phyloP scores from a whole-genome alignment of 2,113 vertebrate species.

The Antechinus stuartii region DNA sequence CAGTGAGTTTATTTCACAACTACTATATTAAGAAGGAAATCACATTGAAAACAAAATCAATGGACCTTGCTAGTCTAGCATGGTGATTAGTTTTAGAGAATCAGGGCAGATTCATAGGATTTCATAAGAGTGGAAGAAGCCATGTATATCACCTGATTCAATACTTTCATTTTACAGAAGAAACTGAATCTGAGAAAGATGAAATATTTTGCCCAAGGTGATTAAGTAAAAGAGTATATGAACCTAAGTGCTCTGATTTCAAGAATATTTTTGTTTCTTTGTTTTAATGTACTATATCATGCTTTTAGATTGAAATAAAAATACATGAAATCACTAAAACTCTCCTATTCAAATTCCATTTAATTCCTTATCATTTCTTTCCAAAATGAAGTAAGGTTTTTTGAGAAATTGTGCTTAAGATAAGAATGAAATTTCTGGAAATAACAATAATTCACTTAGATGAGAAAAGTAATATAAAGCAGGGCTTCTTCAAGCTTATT shows the following conservation, averaged over 20 bases:
- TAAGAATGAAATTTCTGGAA: background rate
- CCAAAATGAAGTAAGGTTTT: background rate
- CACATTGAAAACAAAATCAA: background rate
- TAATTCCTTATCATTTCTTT: background rate
- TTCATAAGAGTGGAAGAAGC: background rate
- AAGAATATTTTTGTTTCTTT: background rate
- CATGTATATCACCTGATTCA: background rate
- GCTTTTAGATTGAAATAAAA: background rate
- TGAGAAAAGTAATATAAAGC: background rate
- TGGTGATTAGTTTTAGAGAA: background rate
- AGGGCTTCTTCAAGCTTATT: too few species aligned
- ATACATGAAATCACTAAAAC: background rate
- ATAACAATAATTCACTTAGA: background rate
- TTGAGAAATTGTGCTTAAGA: background rate
- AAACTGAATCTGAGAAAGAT: background rate
- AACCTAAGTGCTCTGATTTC: background rate
- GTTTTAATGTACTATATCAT: background rate
- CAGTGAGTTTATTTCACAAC: background rate
- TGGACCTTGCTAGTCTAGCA: background rate
- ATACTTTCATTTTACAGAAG: background rate
- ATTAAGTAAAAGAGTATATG: background rate
- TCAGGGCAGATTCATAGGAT: background rate
- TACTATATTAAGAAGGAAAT: background rate
- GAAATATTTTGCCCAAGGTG: background rate
- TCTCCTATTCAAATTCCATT: background rate